These are phyloP conservation scores for Idris sp. DNA, from an alignment of 1,140 invertebrate species.

Conservation along the genomic window DNA sequence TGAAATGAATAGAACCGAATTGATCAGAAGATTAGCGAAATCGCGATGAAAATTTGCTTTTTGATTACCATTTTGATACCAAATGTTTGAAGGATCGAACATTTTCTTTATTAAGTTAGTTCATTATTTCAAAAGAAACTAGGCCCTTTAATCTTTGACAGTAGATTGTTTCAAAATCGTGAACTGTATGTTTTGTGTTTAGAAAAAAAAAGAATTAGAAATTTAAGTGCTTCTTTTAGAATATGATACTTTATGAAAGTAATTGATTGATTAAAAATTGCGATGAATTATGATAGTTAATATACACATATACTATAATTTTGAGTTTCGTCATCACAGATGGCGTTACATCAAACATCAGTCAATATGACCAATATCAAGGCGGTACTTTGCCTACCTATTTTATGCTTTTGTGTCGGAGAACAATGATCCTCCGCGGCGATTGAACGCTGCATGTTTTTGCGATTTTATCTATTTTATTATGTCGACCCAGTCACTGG, in stretches of 20 bases:
- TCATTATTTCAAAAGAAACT: no score
- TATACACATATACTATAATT: no score
- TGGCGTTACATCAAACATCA: conserved; percentile 49
- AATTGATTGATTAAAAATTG: no score
- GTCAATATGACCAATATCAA: conserved; percentile 51
- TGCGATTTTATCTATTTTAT: conserved; percentile 62
- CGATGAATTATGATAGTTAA: no score
- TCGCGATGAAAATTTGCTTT: conserved; percentile 36
- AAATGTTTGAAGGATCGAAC: no score
- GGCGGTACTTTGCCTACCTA: conserved; percentile 55
- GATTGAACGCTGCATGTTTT: conserved; percentile 57
- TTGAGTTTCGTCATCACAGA: conserved; percentile 38
- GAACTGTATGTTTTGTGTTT: no score
- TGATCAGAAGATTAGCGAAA: conserved; percentile 53
- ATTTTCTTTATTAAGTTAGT: no score
- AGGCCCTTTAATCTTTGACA: no score
- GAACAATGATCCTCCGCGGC: conserved; percentile 56
- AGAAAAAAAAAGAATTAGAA: no score
- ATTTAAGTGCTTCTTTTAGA: no score
- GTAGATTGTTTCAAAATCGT: no score
- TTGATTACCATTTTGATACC: conserved; percentile 5
- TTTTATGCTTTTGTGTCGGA: conserved; percentile 56
- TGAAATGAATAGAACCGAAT: conserved; percentile 60
- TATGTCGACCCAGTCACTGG: conserved; percentile 41
- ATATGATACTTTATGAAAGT: no score